A percentile compares a stretch with the other conserved stretches of the same genome.
These are phyloP conservation scores for Australoheros scitulus DNA, from an alignment of 2,113 vertebrate genomes.

Conservation along the genomic window DNA sequence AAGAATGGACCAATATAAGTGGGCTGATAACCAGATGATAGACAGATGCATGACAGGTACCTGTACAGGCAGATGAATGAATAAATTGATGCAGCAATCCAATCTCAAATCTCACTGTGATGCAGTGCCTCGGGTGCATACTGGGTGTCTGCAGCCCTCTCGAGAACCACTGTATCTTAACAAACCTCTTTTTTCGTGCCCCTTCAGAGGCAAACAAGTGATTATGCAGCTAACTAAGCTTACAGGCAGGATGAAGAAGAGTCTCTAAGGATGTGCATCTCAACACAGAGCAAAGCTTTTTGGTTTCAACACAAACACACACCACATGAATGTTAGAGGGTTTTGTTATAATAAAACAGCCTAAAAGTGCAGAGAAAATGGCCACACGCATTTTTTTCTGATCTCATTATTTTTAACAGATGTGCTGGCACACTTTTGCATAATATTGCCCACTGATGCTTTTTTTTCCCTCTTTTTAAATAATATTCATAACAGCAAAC, in stretches of 20 bases:
- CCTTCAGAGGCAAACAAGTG: slow-evolving; percentile 54
- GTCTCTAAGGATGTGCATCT: slow-evolving; percentile 55
- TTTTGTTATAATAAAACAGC: slow-evolving; percentile 24
- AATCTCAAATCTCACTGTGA: slow-evolving; percentile 33
- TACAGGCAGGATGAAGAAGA: slow-evolving; percentile 46
- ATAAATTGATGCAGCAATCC: not conserved
- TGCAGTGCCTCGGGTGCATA: not conserved
- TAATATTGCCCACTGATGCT: not conserved
- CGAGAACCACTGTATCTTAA: slow-evolving; percentile 47
- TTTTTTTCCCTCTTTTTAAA: not conserved
- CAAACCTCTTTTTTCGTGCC: slow-evolving; percentile 44
- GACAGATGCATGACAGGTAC: not conserved
- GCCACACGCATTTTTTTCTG: slow-evolving; percentile 1
- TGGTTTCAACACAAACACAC: slow-evolving; percentile 41
- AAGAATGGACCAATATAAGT: not conserved
- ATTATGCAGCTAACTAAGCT: slow-evolving; percentile 65
- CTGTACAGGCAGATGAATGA: not conserved
- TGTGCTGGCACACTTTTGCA: not conserved
- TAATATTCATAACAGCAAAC: not conserved
- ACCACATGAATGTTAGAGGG: slow-evolving; percentile 18
- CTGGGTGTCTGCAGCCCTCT: slow-evolving; percentile 4
- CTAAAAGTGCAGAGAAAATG: not conserved
- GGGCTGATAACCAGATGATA: not conserved
- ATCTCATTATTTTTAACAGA: slow-evolving; percentile 20
- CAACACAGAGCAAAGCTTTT: slow-evolving; percentile 47